Base-by-base conservation (phyloP, 2,888 invertebrate genomes). In the Suillia variegata region DNA sequence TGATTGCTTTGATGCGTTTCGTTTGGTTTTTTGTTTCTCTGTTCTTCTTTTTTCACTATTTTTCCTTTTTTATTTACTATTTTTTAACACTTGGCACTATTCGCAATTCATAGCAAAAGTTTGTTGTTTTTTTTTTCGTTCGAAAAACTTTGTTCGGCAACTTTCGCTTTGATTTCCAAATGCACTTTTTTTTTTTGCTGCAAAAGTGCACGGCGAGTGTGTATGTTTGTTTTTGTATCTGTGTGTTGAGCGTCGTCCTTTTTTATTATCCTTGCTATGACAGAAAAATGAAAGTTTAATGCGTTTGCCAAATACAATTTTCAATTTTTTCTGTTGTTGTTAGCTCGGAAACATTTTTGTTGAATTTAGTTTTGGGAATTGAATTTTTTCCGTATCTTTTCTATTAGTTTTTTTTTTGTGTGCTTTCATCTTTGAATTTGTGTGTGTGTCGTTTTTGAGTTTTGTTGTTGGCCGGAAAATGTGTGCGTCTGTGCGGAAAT, bases 401-500 rank as follows among this genome's bases (percentile, higher is more conserved):
- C 34, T 55, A 55, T 56, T 45, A 56, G 59, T 56, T 56, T 48
- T 61, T 56, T 65, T 69, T 64, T 65, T 59, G 22, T 56, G 52
- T 45, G 56, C 54, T 62, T 64, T 61, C 59, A 53, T 63, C n/a
- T n/a, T n/a, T n/a, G n/a, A n/a, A n/a, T n/a, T n/a, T n/a, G n/a
- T n/a, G n/a, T n/a, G n/a, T n/a, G n/a, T n/a, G n/a, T n/a, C n/a
- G n/a, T n/a, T n/a, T n/a, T n/a, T 53, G 65, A 52, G 59, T 38
- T 56, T 38, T 52, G 60, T 67, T 66, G 62, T 63, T 71, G 72
- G 73, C 73, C 77, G 74, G 77, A 77, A 77, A 76, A 74, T 76
- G 75, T 77, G 76, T 77, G 70, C 76, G 77, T 75, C 73, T 77
- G 76, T 73, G 74, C 78, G 77, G 77, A 77, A 77, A 77, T 78